Evolutionary conservation across 2,888 invertebrate genomes (phyloP), one percentile per base, ranked within the genome.

Genomic region (Hetaerina titia): DNA sequence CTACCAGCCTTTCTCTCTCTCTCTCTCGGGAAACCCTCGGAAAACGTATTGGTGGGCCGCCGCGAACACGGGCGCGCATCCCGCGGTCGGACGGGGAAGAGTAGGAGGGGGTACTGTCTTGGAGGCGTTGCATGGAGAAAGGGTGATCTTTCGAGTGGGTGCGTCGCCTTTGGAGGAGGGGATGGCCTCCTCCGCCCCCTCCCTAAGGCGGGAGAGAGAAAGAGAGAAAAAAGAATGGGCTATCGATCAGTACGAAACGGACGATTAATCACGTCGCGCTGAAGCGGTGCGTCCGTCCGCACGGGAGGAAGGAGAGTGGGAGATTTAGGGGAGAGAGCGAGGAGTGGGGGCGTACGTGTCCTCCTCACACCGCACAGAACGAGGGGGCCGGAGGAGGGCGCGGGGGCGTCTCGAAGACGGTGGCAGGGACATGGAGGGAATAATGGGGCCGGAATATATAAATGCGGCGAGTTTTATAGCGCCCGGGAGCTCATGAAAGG

Each of bases 241-340:
- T 22, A 92, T 92, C 92, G 92, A 92, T 92, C 92, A 92, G 56
- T 69, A 22, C 5, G 69, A n/a, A 69, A 56, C 45, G 45, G 69
- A 74, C 92, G 92, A 92, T 92, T 92, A 92, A 92, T 92, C 92
- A 92, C 31, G 92, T 56, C 31, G 31, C 19, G 92, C 56, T 92
- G 92, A 92, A 74, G 92, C 69, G 31, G 31, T 17, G 90, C 25
- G 64, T 25, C 45, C 19, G 90, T 90, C 13, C n/a, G 25, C 13
- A 90, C 15, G 63, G 90, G 31, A 22, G 25, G 87, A 25, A 8
- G 25, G 45, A 17, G 19, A n/a, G 60, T 17, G 31, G n/a, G 89
- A n/a, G 89, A 90, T 58, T 58, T 0, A 60, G 13, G 63, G 9
- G 60, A 17, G 60, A 25, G n/a, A 31, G n/a, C 13, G 63, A 45